These are phyloP conservation scores for Drosophila conformis DNA, from an alignment of 2,888 invertebrate genomes.

Conservation along the genomic window DNA sequence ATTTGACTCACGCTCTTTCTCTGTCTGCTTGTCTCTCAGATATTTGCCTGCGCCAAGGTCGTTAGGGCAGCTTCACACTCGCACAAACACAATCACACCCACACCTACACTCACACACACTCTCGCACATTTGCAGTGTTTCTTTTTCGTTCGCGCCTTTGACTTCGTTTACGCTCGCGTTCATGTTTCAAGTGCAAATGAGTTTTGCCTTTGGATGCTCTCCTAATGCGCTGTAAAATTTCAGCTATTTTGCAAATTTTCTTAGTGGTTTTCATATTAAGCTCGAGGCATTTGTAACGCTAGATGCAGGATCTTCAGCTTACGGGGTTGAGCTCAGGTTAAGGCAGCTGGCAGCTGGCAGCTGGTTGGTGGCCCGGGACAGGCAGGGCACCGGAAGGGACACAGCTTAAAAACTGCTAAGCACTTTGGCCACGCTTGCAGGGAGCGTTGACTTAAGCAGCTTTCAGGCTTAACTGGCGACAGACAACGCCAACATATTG, in stretches of 20 bases:
- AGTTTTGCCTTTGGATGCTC: slow-evolving; percentile 46
- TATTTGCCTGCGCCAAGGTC: slow-evolving; percentile 62
- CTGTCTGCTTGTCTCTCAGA: slow-evolving; percentile 23
- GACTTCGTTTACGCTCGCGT: slow-evolving; percentile 28
- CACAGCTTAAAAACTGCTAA: slow-evolving; percentile 71
- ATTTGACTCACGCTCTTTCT: slow-evolving; percentile 6
- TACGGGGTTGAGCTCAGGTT: slow-evolving; percentile 49
- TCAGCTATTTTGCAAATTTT: slow-evolving; percentile 74
- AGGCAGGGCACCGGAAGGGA: slow-evolving; percentile 4
- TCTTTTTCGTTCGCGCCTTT: slow-evolving; percentile 19
- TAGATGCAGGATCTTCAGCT: slow-evolving; percentile 63
- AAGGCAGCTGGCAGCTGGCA: slow-evolving; percentile 10
- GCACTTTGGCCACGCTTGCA: slow-evolving; percentile 63
- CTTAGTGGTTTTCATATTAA: slow-evolving; percentile 78
- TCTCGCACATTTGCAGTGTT: slow-evolving; percentile 27
- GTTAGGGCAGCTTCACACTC: slow-evolving; percentile 29
- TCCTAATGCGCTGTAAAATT: slow-evolving; percentile 54
- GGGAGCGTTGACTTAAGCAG: slow-evolving; percentile 67
- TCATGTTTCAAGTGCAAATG: slow-evolving; percentile 76
- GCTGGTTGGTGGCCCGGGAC: not conserved
- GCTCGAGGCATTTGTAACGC: slow-evolving; percentile 61
- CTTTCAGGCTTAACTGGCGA: slow-evolving; percentile 64
- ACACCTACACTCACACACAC: slow-evolving; percentile 11
- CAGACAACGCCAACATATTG: slow-evolving; percentile 67
- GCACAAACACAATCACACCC: slow-evolving; percentile 27